These are phyloP conservation scores for Drosophila tanythrix DNA, from an alignment of 2,888 invertebrate genomes.

Conservation along the genomic window DNA sequence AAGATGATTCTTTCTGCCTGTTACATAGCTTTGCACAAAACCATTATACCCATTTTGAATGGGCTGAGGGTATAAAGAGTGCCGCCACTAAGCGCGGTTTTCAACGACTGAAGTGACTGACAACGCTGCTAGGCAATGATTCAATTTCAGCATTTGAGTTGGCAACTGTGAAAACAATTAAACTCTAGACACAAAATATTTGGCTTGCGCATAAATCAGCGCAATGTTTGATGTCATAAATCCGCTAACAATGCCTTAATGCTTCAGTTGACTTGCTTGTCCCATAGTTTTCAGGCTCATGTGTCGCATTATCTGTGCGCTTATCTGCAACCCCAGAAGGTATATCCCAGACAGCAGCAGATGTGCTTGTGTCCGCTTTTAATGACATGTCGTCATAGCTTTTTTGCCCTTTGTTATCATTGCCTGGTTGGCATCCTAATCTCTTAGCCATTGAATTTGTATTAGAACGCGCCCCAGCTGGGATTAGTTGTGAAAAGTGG, in stretches of 20 bases:
- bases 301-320: slow-evolving; percentile 67
- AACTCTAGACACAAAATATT: slow-evolving; percentile 73
- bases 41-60: not conserved
- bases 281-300: slow-evolving; percentile 45
- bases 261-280: slow-evolving; percentile 59
- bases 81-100: slow-evolving; percentile 70
- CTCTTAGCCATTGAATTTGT: slow-evolving; percentile 61
- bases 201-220: slow-evolving; percentile 46
- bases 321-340: slow-evolving; percentile 50
- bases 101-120: slow-evolving; percentile 54
- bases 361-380: slow-evolving; percentile 38
- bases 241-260: slow-evolving; percentile 77
- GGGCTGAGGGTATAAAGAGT: slow-evolving; percentile 11
- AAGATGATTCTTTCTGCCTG: not conserved
- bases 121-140: slow-evolving; percentile 35
- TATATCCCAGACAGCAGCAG: slow-evolving; percentile 28
- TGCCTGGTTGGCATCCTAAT: slow-evolving; percentile 57
- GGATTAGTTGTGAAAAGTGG: slow-evolving; percentile 5
- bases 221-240: slow-evolving; percentile 70
- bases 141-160: slow-evolving; percentile 37
- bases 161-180: slow-evolving; percentile 80
- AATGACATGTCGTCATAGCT: slow-evolving; percentile 36
- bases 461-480: slow-evolving; percentile 36
- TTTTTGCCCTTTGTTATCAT: slow-evolving; percentile 31
- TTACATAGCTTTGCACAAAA: not conserved